Base-by-base conservation (phyloP, 2,113 vertebrate genomes). In the Pseudopodoces humilis region DNA sequence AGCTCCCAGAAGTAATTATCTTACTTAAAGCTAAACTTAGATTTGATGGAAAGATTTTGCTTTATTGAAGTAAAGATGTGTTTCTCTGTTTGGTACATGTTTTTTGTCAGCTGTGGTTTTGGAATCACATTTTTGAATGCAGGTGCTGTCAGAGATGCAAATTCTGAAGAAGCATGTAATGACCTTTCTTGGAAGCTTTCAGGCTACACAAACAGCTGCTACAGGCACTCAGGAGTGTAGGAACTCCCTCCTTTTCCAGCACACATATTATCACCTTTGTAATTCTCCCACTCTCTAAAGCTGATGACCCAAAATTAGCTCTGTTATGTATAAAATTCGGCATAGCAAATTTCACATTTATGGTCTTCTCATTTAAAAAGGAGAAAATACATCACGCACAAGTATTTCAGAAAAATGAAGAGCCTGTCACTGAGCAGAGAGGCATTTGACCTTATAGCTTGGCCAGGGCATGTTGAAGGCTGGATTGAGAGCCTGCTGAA, bases 351-450 rank as follows among this genome's bases (percentile, higher is more conserved):
- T 74, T 90, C 19, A 68, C 22, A 27, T 83, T 78, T 95, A 55
- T 55, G 15, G 35, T 92, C 68, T 90, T 95, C 58, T 91, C 52
- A 59, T 47, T 62, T 86, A 30, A 68, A 75, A 86, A 79, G 75
- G 71, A 70, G 85, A 71, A 92, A 94, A 89, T 84, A 18, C 3
- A 21, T 81, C 69, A 84, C 31, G 74, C 94, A 96, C 92, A 97
- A 93, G 52, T 56, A 41, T 59, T 31, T 71, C 56, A 71, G 77
- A 80, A 81, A 44, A 88, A 86, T 56, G 39, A 75, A 83, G 64
- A 83, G 52, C 56, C 88, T 78, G 64, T 70, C 44, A 63, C 92
- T 53, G 64, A 71, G 82, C 88, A 80, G 70, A 47, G 58, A 58
- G 52, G 41, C 10, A 7, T 84, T 50, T 92, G 65, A 69, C 47